Evolutionary conservation across 1,140 invertebrate genomes (phyloP), one percentile per base, ranked within the genome.

Genomic region (Mycetomoellerius zeteki): DNA sequence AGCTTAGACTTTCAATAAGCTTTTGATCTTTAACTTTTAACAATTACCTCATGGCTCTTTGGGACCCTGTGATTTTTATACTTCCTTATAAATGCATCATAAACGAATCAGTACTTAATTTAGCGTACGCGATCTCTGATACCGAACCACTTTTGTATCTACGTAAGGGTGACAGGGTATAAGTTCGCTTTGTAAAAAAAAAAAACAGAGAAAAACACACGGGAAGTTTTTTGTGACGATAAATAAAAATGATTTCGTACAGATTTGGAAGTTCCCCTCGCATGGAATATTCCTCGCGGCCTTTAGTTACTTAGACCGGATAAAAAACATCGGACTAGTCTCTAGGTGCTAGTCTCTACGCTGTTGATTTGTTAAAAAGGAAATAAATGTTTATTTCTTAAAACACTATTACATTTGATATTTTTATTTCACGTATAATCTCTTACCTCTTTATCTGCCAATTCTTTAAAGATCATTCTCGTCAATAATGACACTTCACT

Each of bases 311-410:
- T 80, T 91, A 90, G 89, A 10, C 72, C 85, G 50, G 75, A 58
- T 73, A 69, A 73, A 52, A 24, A 88, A 85, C 64, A 78, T 90
- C 85, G 27, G 87, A 76, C 89, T 91, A 90, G 90, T 89, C 76
- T 87, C 54, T 91, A 91, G 90, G 58, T 65, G 87, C 86, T 91
- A 91, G 89, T 89, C 89, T 89, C 76, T 89, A 89, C 80, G 81
- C 85, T 91, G 90, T 91, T 91, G 90, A 91, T 91, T 91, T 91
- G 90, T 91, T 91, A 91, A 91, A 56, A 86, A 65, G 56, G 54
- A 88, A 91, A 89, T 91, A 91, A 91, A 91, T 91, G 90, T 91
- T 91, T 91, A 91, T 91, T 91, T 91, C 87, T 73, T 91, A 91
- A 91, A 91, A 75, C 64, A 77, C 21, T 37, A 62, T 86, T 86